A percentile compares a stretch with the other conserved stretches of the same genome.
Conservation (phyloP, 2,113 vertebrate genomes). For the Synchiropus splendidus region DNA sequence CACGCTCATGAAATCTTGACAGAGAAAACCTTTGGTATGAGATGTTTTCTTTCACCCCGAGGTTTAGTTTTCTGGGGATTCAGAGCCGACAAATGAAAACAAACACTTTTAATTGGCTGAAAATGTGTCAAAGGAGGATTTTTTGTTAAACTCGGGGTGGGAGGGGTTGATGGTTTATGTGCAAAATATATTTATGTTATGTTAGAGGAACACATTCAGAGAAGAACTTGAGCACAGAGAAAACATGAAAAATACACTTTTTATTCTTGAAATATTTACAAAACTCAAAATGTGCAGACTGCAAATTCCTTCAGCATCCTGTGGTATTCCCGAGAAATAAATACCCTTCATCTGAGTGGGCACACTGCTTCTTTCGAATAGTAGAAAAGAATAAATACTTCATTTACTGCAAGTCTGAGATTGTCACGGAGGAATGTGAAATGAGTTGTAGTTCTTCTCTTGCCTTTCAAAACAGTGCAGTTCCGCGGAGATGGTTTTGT, state of each 20-base stretch:
- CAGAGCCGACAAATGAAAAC: conserved; percentile 39
- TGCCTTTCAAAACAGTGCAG: conserved; percentile 36
- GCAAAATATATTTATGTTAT: no score
- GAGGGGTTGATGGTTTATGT: no score
- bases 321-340: conserved; percentile 91
- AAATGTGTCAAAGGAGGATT: conserved; percentile 15
- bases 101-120: conserved; percentile 18
- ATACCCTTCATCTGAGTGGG: conserved; percentile 75
- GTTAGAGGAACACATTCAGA: no score
- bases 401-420: conserved; percentile 35
- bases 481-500: conserved; percentile 35
- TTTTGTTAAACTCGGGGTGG: no score
- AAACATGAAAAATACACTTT: conserved; percentile 1
- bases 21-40: conserved; percentile 34
- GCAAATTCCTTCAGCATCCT: conserved; percentile 85
- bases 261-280: conserved; percentile 95
- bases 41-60: conserved; percentile 49
- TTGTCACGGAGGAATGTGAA: conserved; percentile 47
- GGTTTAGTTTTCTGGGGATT: conserved; percentile 36
- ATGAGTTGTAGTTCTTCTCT: conserved; percentile 31
- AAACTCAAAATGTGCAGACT: conserved; percentile 89
- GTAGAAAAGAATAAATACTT: conserved; percentile 65
- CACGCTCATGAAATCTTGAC: conserved; percentile 48
- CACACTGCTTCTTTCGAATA: conserved; percentile 48
- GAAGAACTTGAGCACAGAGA: no score